Conservation (phyloP, 1,140 invertebrate genomes). For the Stegodyphus dumicola region DNA sequence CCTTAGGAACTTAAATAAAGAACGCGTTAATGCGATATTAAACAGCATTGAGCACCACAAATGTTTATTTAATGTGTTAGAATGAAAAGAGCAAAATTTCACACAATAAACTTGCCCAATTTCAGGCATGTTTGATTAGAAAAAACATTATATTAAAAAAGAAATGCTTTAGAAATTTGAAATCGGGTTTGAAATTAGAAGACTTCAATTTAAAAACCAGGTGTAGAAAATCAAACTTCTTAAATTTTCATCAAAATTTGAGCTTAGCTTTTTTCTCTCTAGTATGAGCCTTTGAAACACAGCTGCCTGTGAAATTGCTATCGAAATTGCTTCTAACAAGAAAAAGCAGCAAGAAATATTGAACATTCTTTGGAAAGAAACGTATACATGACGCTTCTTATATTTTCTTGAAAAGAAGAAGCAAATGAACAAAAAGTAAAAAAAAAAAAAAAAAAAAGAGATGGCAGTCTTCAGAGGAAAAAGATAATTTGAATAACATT, state of each 20-base stretch:
- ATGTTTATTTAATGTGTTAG: no score
- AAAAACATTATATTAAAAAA: no score
- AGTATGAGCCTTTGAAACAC: background rate
- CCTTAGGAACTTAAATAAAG: no score
- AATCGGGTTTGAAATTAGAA: no score
- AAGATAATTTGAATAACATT: constrained; percentile 23
- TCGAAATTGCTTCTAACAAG: background rate
- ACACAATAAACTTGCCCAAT: no score
- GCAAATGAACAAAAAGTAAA: background rate
- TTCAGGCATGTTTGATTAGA: no score
- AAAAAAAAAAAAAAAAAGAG: background rate
- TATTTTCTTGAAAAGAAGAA: background rate
- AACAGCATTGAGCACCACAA: no score
- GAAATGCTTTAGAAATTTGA: no score
- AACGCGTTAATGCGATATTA: no score
- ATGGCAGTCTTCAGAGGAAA: background rate
- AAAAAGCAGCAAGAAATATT: background rate
- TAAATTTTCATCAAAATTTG: background rate
- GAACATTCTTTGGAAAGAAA: background rate
- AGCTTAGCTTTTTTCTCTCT: background rate
- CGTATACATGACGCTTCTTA: background rate
- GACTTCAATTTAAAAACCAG: no score
- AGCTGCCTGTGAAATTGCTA: background rate
- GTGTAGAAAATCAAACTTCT: background rate
- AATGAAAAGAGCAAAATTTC: no score